Percentiles rank a stretch among this genome's conserved stretches.
Conservation (phyloP, 1,140 invertebrate genomes). For the Hycleus cichorii region DNA sequence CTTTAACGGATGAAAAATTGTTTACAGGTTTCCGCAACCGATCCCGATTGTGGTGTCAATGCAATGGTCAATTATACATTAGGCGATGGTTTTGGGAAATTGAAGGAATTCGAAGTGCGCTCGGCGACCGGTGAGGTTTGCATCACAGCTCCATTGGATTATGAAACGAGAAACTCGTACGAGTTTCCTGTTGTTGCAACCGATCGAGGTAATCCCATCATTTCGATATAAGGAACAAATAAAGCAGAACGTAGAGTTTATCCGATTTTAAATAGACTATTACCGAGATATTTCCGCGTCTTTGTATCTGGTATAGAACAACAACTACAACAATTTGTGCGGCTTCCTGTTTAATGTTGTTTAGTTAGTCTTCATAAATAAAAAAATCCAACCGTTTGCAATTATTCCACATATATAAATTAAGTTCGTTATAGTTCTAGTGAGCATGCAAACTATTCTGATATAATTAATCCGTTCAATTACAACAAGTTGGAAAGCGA, state of each 20-base stretch:
- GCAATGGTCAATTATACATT: conserved; percentile 90
- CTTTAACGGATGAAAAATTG: conserved; percentile 1
- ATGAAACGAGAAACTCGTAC: conserved; percentile 74
- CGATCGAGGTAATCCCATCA: conserved; percentile 69
- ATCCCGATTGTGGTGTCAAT: conserved; percentile 91
- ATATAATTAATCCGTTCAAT: conserved; percentile 13
- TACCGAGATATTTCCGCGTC: too few species aligned
- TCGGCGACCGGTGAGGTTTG: conserved; percentile 84
- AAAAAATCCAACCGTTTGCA: too few species aligned
- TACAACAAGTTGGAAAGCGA: conserved; percentile 10
- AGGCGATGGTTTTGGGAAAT: conserved; percentile 57
- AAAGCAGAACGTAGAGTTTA: too few species aligned
- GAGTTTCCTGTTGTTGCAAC: conserved; percentile 92
- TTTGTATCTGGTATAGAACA: too few species aligned
- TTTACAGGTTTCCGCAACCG: conserved; percentile 79
- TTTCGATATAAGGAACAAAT: conserved; percentile 7
- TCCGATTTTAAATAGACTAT: too few species aligned
- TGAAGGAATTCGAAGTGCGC: conserved; percentile 69
- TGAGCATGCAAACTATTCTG: conserved; percentile 3
- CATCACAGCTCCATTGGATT: conserved; percentile 74
- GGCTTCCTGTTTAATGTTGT: too few species aligned
- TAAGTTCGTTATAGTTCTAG: too few species aligned
- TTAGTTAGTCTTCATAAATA: too few species aligned
- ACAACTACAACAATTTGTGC: too few species aligned
- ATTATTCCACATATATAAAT: too few species aligned